Evolutionary conservation across 2,888 invertebrate species (phyloP), one percentile per base, ranked within the genome.

Genomic region (Nebria salina): DNA sequence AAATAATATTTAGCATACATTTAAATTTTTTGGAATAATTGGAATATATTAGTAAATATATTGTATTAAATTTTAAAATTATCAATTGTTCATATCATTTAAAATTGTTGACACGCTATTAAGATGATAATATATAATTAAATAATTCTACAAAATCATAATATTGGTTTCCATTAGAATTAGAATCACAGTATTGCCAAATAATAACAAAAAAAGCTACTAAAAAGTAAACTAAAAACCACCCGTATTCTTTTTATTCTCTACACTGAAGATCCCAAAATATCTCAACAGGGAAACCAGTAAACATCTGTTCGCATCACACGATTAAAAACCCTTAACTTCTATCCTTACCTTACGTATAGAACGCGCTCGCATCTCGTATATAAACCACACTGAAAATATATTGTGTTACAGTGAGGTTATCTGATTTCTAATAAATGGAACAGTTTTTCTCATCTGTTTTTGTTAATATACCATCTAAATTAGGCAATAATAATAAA

Each of bases 241-340:
- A 7, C 11, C 54, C 54, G 25, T 68, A 68, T 25, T 11, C 68
- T 13, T 72, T 72, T 72, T 25, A 26, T 34, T 26, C 34, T 26
- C 72, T 2, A 11, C 26, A 15, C 68, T 25, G 20, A 68, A 7
- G 26, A 13, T 8, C 68, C 15, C 68, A 9, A 68, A 11, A 15
- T 68, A 68, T 68, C 34, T 34, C 34, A 34, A 34, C 34, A 66
- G 73, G 66, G 65, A 76, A 68, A 73, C 72, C 65, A 70, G 43
- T 78, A 74, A 74, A 73, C 78, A 78, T 78, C 78, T 78, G 78
- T 74, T 54, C 78, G 65, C 43, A 74, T 78, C 78, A 65, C 78
- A 78, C 78, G 78, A 78, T 78, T 78, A 78, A 78, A 78, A 78
- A 78, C 72, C 78, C 73, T 74, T 78, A 78, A 78, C 78, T 78